A percentile compares a stretch with the other conserved stretches of the same genome.
These are phyloP conservation scores for Escarpia spicata DNA, from an alignment of 2,888 invertebrate species.

Conservation along the genomic window DNA sequence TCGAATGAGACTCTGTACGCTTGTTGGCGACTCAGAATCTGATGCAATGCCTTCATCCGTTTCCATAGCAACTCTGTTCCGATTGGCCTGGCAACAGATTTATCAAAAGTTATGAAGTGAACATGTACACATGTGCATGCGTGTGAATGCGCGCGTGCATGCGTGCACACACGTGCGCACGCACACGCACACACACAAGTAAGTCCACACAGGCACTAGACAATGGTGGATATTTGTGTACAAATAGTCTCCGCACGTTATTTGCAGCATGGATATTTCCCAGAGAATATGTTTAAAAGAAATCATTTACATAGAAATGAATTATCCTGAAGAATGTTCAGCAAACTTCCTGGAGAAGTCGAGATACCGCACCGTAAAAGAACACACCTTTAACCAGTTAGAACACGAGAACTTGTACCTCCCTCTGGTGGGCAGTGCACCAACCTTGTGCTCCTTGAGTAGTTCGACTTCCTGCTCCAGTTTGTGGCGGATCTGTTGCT, in stretches of 20 bases:
- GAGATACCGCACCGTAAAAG: neutral
- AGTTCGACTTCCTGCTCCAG: constrained; percentile 84
- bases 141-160: no score
- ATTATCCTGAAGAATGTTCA: no score
- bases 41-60: constrained; percentile 42
- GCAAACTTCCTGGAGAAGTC: neutral
- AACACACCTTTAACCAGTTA: neutral
- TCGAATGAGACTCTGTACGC: constrained; percentile 68
- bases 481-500: constrained; percentile 83
- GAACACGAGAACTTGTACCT: neutral
- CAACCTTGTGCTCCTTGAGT: constrained; percentile 63
- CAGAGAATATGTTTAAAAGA: no score
- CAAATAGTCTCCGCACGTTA: no score
- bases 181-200: neutral
- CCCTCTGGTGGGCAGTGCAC: neutral
- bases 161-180: no score
- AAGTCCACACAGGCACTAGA: neutral
- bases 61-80: constrained; percentile 29
- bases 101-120: neutral
- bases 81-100: neutral
- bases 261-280: no score
- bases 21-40: constrained; percentile 37
- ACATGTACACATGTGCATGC: no score
- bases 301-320: no score
- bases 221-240: no score